Evolutionary conservation across 2,888 invertebrate species (phyloP), one percentile per base, ranked within the genome.

Genomic region (Gastracanthus pulcherrimus): DNA sequence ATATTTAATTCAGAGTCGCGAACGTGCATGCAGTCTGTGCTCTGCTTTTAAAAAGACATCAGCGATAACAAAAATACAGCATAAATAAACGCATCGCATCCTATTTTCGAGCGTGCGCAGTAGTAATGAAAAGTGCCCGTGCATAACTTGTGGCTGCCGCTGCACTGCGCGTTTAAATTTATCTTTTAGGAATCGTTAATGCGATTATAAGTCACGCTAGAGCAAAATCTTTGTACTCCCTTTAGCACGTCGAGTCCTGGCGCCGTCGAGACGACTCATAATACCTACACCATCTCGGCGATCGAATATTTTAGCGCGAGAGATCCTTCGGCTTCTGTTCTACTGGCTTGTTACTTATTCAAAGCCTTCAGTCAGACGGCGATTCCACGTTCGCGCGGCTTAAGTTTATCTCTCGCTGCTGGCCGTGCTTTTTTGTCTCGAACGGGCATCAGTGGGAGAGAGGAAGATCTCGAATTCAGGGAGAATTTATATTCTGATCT

Each of bases 231-330:
- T 77, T 77, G 62, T 41, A 6, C 67, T 51, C 9, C 26, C n/a
- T 41, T 34, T 66, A 45, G 29, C 23, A 29, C 11, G 11, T 16
- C 11, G 5, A 34, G 34, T 48, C n/a, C 41, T 41, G 38, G 51
- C 55, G 29, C 70, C 51, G 70, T n/a, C 31, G 16, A n/a, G 23
- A 31, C 31, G 31, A 16, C 16, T 19, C 23, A 67, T n/a, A 36
- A 34, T 26, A 70, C 9, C 16, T n/a, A 75, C 6, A 41, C 4
- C n/a, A 3, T 23, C 5, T 26, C 51, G 26, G 55, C 51, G 31
- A 45, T 38, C 7, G 48, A 62, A 51, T 80, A 80, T 75, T 80
- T 75, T 60, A 67, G 64, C 66, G 9, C 55, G n/a, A 3, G n/a
- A 19, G 64, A 78, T 66, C 66, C 38, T 70, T 71, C 55, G 66